phyloP scores from a whole-genome alignment of 2,888 invertebrate genomes.

The Lordiphosa andalusiaca region DNA sequence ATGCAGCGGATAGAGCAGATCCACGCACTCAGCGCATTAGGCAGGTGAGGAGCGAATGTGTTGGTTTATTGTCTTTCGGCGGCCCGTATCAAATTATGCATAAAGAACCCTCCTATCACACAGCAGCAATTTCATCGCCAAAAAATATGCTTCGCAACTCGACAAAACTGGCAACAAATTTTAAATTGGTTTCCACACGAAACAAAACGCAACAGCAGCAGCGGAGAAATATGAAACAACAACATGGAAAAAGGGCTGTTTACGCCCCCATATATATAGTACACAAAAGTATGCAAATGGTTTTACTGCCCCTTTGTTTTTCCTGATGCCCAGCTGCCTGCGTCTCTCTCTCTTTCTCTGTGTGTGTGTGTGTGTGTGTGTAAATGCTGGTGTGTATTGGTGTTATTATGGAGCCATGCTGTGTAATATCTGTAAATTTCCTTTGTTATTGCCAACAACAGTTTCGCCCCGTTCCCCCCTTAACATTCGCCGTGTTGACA shows the following conservation, averaged over 20 bases:
- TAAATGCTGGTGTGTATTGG: slow-evolving; percentile 48
- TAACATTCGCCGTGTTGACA: slow-evolving; percentile 54
- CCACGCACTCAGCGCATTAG: slow-evolving; percentile 16
- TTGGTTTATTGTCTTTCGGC: slow-evolving; percentile 45
- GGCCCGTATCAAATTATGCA: slow-evolving; percentile 54
- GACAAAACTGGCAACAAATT: slow-evolving; percentile 68
- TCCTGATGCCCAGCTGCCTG: slow-evolving; percentile 13
- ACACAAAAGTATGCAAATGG: slow-evolving; percentile 62
- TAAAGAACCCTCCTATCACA: slow-evolving; percentile 17
- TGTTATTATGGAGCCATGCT: slow-evolving; percentile 73
- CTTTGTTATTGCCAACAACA: slow-evolving; percentile 74
- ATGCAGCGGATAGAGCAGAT: not conserved
- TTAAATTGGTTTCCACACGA: slow-evolving; percentile 65
- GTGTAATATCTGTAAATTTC: slow-evolving; percentile 75
- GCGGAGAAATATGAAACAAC: slow-evolving; percentile 61
- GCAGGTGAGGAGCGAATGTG: slow-evolving; percentile 47
- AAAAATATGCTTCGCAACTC: slow-evolving; percentile 54
- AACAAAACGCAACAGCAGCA: slow-evolving; percentile 32
- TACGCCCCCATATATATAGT: slow-evolving; percentile 40
- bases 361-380: slow-evolving; percentile 20
- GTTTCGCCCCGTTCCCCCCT: slow-evolving; percentile 37
- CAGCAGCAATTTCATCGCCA: slow-evolving; percentile 22
- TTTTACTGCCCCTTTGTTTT: slow-evolving; percentile 67
- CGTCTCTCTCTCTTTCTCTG: slow-evolving; percentile 13
- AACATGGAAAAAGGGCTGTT: slow-evolving; percentile 43